Percentiles rank a stretch among this genome's conserved stretches.
Evolutionary conservation across 2,888 invertebrate genomes (phyloP).

Genomic region (Cetonia aurata): DNA sequence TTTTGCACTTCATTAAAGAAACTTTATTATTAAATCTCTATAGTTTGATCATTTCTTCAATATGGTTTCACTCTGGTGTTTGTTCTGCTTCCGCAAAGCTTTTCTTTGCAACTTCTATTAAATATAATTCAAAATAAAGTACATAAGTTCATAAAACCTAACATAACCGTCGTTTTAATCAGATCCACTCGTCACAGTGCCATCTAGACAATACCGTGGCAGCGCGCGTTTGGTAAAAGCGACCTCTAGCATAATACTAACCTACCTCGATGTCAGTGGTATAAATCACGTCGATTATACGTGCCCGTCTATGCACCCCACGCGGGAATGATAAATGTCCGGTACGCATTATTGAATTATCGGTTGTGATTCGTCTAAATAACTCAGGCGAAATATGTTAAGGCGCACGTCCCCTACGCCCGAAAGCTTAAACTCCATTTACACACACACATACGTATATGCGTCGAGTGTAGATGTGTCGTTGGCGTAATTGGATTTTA

Average conservation of each 20-base stretch:
- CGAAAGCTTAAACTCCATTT: constrained; percentile 19
- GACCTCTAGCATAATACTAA: constrained; percentile 40
- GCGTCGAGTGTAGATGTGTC: background rate
- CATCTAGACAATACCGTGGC: background rate
- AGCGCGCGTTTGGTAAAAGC: constrained; percentile 32
- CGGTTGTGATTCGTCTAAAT: constrained; percentile 40
- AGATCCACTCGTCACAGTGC: background rate
- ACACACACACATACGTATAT: background rate
- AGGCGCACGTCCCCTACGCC: constrained; percentile 5
- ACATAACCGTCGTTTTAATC: no score
- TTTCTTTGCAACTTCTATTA: no score
- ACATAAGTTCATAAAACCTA: no score
- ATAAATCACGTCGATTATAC: constrained; percentile 39
- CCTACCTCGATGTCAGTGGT: constrained; percentile 39
- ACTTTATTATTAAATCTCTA: no score
- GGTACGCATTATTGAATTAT: constrained; percentile 41
- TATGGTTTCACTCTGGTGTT: no score
- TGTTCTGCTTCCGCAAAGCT: no score
- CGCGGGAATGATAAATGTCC: constrained; percentile 37
- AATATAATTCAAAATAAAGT: no score
- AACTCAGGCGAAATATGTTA: constrained; percentile 26
- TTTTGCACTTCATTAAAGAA: no score
- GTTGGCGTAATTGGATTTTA: constrained; percentile 26
- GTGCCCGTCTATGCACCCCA: constrained; percentile 32
- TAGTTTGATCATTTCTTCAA: no score